Base-by-base conservation (phyloP, 2,888 invertebrate species). In the Halictus quadricinctus region DNA sequence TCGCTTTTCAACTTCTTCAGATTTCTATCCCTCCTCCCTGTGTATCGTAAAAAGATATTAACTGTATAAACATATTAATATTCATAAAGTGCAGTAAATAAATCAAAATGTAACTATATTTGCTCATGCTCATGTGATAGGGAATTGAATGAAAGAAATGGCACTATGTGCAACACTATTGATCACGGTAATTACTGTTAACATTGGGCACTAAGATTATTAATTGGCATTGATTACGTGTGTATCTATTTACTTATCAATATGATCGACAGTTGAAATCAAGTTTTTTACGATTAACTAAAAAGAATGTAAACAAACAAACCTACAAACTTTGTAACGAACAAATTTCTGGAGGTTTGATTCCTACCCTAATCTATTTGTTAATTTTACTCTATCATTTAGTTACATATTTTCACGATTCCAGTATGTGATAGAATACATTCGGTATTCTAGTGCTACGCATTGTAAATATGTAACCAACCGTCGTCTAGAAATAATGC, bases 101-200 rank as follows among this genome's bases (percentile, higher is more conserved):
- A 89, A 90, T 88, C 88, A 87, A 90, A 90, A 90, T 72, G 41
- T 87, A 91, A 86, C 83, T 87, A 81, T 88, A 87, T 86, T 90
- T 91, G 90, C 91, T 91, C 92, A 92, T 91, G 89, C 89, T 91
- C 89, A 91, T 92, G 92, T 92, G 91, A 92, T 92, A 92, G 89
- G 85, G 88, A 90, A 91, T 89, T 87, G 87, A 89, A 89, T 84
- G 75, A 86, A 70, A 77, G 86, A 87, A 90, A 85, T 87, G 88
- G 87, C 87, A 88, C 90, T 89, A 85, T 84, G 83, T 85, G 87
- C 75, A 88, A 85, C 81, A 88, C 83, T 87, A 87, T 85, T 87
- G 74, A 87, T 83, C 78, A 54, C 86, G 80, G 70, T 86, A 79
- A 85, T 84, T 80, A 66, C 78, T 87, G 74, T 84, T 88, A 88